Evolutionary conservation across 2,797 vertebrate genomes (phyloP).

Genomic region (Sandelia bainsii): DNA sequence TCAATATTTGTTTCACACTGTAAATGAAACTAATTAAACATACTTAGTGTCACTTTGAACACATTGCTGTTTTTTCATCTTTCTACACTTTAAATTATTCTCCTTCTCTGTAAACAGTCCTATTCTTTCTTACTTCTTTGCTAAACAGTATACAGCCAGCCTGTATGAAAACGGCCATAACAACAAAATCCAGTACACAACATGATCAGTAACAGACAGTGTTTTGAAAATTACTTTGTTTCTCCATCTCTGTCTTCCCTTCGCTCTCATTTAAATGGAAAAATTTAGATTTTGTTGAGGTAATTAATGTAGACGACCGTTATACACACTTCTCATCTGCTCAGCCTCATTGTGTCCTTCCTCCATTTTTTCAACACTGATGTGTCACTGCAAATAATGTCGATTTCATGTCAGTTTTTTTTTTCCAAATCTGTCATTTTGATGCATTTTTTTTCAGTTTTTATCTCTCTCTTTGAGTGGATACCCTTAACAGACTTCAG

Average conservation of each 20-base stretch:
- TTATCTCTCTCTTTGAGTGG: not conserved
- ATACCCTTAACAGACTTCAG: constrained; percentile 6
- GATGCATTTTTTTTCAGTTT: not conserved
- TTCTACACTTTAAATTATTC: too few relatives aligned
- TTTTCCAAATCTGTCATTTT: not conserved
- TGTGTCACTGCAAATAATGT: constrained; percentile 35
- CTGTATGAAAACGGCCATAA: not conserved
- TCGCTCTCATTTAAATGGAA: not conserved
- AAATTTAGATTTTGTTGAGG: constrained; percentile 8
- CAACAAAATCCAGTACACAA: constrained; percentile 1
- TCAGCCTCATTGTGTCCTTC: constrained; percentile 39
- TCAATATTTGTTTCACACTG: too few relatives aligned
- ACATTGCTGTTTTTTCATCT: too few relatives aligned
- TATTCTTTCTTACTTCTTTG: too few relatives aligned
- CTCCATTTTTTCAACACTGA: constrained; percentile 19
- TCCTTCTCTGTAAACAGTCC: too few relatives aligned
- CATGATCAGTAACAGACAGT: not conserved
- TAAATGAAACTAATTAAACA: too few relatives aligned
- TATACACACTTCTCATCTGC: constrained; percentile 48
- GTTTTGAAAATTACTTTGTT: not conserved
- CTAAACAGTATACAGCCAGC: not conserved
- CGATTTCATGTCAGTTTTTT: constrained; percentile 7
- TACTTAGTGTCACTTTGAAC: too few relatives aligned
- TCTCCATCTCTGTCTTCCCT: not conserved
- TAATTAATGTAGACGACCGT: constrained; percentile 46